Evolutionary conservation across 1,140 invertebrate species (phyloP), one percentile per base, ranked within the genome.

Genomic region (Orius insidiosus): DNA sequence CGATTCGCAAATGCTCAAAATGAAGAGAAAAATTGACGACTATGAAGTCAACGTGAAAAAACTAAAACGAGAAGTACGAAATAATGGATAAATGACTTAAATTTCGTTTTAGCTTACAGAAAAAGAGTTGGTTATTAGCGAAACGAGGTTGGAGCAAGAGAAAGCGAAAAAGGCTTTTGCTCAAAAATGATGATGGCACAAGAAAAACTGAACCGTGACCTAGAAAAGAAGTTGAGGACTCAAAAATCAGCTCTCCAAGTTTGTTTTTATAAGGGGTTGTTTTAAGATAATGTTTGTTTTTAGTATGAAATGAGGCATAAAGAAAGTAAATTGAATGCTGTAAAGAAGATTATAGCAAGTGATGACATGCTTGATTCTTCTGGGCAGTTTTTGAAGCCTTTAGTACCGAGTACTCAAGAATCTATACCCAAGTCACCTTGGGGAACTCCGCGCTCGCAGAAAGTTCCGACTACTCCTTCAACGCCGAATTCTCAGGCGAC

Each of bases 131-230:
- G 66, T 71, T 43, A 59, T 86, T 0, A 79, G 71, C 52, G 76
- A 82, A 59, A 72, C 77, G 46, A 68, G 75, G 16, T 64, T 82
- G 19, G 80, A 86, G 48, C 80, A 78, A 54, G 76, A 83, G 56
- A 76, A 74, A 52, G 73, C 75, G 30, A 83, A 84, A 58, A 69
- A 76, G 50, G 78, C 75, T 55, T 78, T 74, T 51, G 74, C 74
- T 31, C 63, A 70, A 10, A 79, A 55, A 73, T 80, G 5, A 78
- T 76, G 16, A 69, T 68, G 1, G 76, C 78, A 55, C 71, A 75
- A 45, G 76, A 79, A 48, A 82, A 80, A 58, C 68, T 75, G 58
- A 71, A 66, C 37, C 65, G 66, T 13, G 74, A 80, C 55, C 58
- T 78, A 3, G 71, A 77, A 59, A 62, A 58, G 40, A 80, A 75